Percentiles rank a stretch among this genome's conserved stretches.
phyloP scores from a whole-genome alignment of 2,113 vertebrate species.

The Ellobius talpinus region DNA sequence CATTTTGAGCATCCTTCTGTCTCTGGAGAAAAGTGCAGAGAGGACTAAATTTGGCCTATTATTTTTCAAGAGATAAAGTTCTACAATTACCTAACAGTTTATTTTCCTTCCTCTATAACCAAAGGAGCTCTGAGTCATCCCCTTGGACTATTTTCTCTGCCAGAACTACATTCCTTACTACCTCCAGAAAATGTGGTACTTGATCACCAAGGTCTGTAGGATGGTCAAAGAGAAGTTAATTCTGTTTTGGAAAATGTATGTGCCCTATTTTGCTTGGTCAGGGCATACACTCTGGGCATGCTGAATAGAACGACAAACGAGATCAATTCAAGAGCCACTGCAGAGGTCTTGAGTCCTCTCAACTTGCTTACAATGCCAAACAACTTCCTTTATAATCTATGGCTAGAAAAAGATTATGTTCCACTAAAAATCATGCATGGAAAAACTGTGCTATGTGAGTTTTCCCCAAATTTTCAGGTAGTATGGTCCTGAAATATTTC shows the following conservation, averaged over 20 bases:
- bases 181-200: neutral
- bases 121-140: neutral
- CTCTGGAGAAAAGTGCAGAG: neutral
- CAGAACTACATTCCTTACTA: neutral
- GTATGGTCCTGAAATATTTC: neutral
- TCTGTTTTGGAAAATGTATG: neutral
- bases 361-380: neutral
- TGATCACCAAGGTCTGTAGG: neutral
- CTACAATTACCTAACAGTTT: neutral
- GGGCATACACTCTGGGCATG: neutral
- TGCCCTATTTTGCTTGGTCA: neutral
- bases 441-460: neutral
- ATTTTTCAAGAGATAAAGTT: constrained; percentile 46
- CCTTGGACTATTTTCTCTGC: neutral
- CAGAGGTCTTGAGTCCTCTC: neutral
- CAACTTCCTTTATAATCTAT: neutral
- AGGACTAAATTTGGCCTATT: constrained; percentile 5
- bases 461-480: neutral
- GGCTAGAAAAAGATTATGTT: neutral
- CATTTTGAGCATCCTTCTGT: neutral
- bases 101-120: neutral
- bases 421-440: neutral
- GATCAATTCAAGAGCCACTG: neutral
- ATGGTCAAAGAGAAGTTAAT: neutral
- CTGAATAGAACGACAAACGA: neutral